Evolutionary conservation across 1,140 invertebrate genomes (phyloP), one percentile per base, ranked within the genome.

Genomic region (Megalopta genalis): DNA sequence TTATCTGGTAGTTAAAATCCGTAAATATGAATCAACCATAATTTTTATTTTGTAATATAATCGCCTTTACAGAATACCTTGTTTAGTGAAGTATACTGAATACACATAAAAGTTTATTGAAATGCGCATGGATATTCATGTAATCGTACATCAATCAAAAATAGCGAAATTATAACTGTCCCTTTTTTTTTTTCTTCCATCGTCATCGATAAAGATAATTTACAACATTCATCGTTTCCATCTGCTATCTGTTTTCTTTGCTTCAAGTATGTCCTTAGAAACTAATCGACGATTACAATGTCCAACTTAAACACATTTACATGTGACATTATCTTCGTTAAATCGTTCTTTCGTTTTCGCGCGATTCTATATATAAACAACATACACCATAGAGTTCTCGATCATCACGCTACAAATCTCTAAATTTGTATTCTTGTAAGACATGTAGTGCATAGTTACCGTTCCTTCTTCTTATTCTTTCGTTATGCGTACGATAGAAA

Each of bases 21-120:
- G 25, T 70, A 21, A 49, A 57, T 87, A 87, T 73, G 83, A 87
- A 89, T 89, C 85, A 90, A 90, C 86, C 86, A 85, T 85, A 83
- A 86, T 87, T 90, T 52, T 89, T 89, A 88, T 90, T 89, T 83
- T 66, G 67, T 88, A 81, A 87, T 87, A 89, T 88, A 90, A 85
- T 90, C 86, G 84, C 83, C 87, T 86, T 86, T 90, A 90, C 90
- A 90, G 78, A 86, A 87, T 88, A 83, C 73, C 73, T 88, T 76
- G 54, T 87, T 86, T 67, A 84, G 74, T 87, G 77, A 88, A 86
- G 74, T 85, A 82, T 88, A 89, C 77, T 84, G 81, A 87, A 85
- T 88, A 89, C 86, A 88, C 86, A 80, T 87, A 86, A 88, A 87
- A 85, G 78, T 87, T 87, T 78, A 90, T 86, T 86, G 87, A 87